phyloP scores from a whole-genome alignment of 2,888 invertebrate species.

The Dorcus hopei region DNA sequence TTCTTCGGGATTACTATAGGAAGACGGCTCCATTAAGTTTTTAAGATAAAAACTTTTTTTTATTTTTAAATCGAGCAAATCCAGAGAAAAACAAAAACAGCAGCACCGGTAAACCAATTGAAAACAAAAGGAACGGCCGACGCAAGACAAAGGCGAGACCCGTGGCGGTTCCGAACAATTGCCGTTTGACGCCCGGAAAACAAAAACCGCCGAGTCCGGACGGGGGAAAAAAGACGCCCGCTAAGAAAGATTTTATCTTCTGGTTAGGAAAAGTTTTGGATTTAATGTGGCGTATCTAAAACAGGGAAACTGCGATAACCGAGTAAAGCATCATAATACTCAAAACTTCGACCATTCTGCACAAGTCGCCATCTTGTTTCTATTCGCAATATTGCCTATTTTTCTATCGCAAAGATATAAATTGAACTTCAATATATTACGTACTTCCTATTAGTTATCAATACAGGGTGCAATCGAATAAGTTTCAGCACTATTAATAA shows the following conservation, averaged over 20 bases:
- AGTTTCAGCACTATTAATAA: too few relatives aligned
- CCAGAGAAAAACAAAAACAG: constrained; percentile 2
- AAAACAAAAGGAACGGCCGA: constrained; percentile 10
- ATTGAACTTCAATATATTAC: too few relatives aligned
- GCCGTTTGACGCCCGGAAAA: constrained; percentile 38
- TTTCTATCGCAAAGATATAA: too few relatives aligned
- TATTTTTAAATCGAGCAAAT: constrained; percentile 2
- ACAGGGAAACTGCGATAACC: constrained; percentile 39
- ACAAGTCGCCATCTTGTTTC: too few relatives aligned
- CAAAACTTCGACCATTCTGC: constrained; percentile 10
- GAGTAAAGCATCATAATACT: constrained; percentile 37
- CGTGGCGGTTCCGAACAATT: constrained; percentile 42
- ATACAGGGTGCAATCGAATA: too few relatives aligned
- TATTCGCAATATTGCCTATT: too few relatives aligned
- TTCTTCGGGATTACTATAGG: too few relatives aligned
- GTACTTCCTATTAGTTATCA: too few relatives aligned
- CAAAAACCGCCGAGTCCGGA: constrained; percentile 28
- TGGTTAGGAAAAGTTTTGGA: constrained; percentile 38
- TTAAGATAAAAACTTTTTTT: constrained; percentile 4
- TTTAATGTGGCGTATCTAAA: constrained; percentile 44
- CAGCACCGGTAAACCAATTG: constrained; percentile 8
- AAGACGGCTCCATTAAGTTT: background rate
- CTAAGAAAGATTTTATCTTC: constrained; percentile 25
- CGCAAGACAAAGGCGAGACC: constrained; percentile 33
- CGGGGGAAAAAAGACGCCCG: constrained; percentile 14